Conservation (phyloP, 2,888 invertebrate species). For the Temnothorax unifasciatus region DNA sequence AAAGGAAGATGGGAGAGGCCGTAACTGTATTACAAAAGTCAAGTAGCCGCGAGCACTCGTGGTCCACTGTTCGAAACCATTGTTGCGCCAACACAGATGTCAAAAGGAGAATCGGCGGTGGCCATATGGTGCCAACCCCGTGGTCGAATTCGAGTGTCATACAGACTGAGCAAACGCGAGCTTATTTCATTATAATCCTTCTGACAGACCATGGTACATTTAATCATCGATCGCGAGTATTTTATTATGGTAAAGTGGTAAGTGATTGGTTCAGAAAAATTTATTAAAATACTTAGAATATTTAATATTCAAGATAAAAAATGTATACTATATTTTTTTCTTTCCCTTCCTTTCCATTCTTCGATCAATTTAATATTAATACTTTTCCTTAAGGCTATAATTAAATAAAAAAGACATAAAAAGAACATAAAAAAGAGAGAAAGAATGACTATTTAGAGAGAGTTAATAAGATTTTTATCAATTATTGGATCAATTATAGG, state of each 20-base stretch:
- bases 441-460: neutral
- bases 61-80: constrained; percentile 80
- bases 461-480: neutral
- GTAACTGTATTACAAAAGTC: constrained; percentile 76
- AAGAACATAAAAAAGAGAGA: neutral
- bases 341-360: neutral
- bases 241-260: neutral
- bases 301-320: constrained; percentile 4
- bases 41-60: constrained; percentile 77
- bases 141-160: constrained; percentile 65
- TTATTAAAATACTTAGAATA: neutral
- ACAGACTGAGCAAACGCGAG: constrained; percentile 21
- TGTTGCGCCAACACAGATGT: constrained; percentile 86
- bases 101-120: constrained; percentile 52
- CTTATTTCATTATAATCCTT: constrained; percentile 37
- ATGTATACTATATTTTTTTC: neutral
- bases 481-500: neutral
- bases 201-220: constrained; percentile 3
- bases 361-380: constrained; percentile 2
- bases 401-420: neutral
- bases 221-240: constrained; percentile 30
- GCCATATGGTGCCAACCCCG: constrained; percentile 70
- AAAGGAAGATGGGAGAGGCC: neutral
- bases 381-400: neutral
- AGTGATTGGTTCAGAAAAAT: neutral